Base-by-base conservation (phyloP, 2,797 vertebrate species). In the Gymnodraco acuticeps region DNA sequence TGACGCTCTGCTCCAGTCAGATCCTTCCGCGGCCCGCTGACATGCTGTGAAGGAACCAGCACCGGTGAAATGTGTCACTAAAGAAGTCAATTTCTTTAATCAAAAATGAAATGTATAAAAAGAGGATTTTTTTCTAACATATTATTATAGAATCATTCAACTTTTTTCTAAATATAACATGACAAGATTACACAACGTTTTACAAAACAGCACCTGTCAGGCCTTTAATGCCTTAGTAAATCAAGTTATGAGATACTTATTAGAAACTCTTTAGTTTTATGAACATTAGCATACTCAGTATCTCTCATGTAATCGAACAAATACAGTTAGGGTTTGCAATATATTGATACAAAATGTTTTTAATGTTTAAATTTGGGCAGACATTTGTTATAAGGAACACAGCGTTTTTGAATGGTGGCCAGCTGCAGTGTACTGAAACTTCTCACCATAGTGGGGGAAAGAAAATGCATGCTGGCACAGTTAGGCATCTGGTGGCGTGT, bases 1-100 rank as follows among this genome's bases (percentile, higher is more conserved):
- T 1, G 13, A 0, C 62, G 5, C 62, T 20, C 88, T 73, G 71
- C 90, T 58, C 70, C 71, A 80, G 80, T 83, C 38, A 12, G 77
- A 80, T 92, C 80, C 88, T 42, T 62, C 31, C 55, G 5, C 70
- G 67, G 45, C 62, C 46, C 80, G 73, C 80, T 75, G 85, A 87
- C 54, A 38, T 45, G 41, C 10, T 41, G 43, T 61, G 17, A 69
- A 8, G 9, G 33, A 53, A 52, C 19, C 15, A 0, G 43, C n/a
- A 52, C 56, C 51, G 41, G 31, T 47, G 54, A 7, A 38, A 38
- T 38, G 33, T 38, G 10, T 12, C 23, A 53, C 65, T 41, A 9
- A 45, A 9, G n/a, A 70, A 31, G 53, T 5, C 19, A 27, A 27
- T 1, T 15, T 58, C 33, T 38, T 38, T 27, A 5, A 27, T 27